Base-by-base conservation (phyloP, 2,888 invertebrate species). In the Salticus scenicus region DNA sequence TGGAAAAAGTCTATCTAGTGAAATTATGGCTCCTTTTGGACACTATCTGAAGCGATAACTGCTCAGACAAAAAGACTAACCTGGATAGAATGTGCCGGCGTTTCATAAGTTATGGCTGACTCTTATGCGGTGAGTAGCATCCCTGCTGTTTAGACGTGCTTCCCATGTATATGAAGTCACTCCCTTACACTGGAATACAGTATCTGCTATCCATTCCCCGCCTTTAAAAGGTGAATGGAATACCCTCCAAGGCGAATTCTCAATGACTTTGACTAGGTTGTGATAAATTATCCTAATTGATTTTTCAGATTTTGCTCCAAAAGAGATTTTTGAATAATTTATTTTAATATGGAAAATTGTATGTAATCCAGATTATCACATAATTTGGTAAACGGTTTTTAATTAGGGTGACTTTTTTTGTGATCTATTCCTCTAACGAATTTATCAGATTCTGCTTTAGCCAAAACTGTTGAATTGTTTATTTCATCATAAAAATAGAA, bases 11-110 rank as follows among this genome's bases (percentile, higher is more conserved):
- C 83, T 76, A 83, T 83, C 77, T 83, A 10, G 67, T 51, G 51
- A 73, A 83, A 42, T 77, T 83, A 83, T 77, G 71, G 66, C 57
- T 67, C 51, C 77, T 83, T 83, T 83, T 24, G 72, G 83, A 77
- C 83, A 83, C 77, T 83, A 83, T 83, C 83, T 83, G 64, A 57
- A 66, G 66, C 67, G 83, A 83, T 83, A 83, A 77, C 47, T 57
- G 57, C 57, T 57, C 72, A 28, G 83, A 42, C 72, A 42, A 27
- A 66, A 42, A 57, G 67, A 72, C 66, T 51, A 47, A 70, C 28
- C 27, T 51, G 47, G 12, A 33, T 67, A 67, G n/a, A 47, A 69
- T 20, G 41, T 30, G 63, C n/a, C 42, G 64, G 70, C 14, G 24
- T 20, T 57, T 76, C 76, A 41, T 73, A 67, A 83, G 66, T 77